These are phyloP conservation scores for Channa striata DNA, from an alignment of 2,797 vertebrate species.

Conservation along the genomic window DNA sequence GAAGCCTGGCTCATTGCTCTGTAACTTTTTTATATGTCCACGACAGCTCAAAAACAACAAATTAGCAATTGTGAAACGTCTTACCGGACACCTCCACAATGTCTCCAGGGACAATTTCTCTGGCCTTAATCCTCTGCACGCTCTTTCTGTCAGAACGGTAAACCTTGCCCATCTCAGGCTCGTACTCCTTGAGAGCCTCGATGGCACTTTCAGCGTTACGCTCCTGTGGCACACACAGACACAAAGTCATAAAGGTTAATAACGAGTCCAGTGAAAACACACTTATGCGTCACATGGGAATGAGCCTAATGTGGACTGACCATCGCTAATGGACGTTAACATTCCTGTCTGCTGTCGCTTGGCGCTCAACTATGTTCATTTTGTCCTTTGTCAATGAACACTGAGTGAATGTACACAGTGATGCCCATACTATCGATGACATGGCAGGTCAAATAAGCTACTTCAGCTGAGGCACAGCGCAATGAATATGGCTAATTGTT, in stretches of 20 bases:
- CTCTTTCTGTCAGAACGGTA: slow-evolving; percentile 92
- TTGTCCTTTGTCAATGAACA: slow-evolving; percentile 33
- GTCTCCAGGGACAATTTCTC: slow-evolving; percentile 93
- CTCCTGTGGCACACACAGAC: slow-evolving; percentile 72
- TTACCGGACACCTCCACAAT: slow-evolving; percentile 95
- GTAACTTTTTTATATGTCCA: no score
- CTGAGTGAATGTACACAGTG: slow-evolving; percentile 20
- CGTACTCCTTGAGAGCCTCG: slow-evolving; percentile 88
- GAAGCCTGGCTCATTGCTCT: no score
- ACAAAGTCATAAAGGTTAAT: slow-evolving; percentile 10
- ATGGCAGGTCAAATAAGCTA: slow-evolving; percentile 27
- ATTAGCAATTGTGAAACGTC: slow-evolving; percentile 43
- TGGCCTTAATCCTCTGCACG: slow-evolving; percentile 90
- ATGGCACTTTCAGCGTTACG: slow-evolving; percentile 87
- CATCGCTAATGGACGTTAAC: neutral
- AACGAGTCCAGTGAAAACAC: neutral
- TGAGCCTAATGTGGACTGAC: neutral
- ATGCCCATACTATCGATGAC: slow-evolving; percentile 37
- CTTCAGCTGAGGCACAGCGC: neutral
- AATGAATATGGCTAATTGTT: neutral
- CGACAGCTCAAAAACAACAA: neutral
- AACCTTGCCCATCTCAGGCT: slow-evolving; percentile 92
- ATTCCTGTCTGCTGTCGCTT: slow-evolving; percentile 6
- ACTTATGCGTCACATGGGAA: neutral
- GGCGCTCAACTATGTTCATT: slow-evolving; percentile 32